These are phyloP conservation scores for Tachina fera DNA, from an alignment of 2,888 invertebrate genomes.

Conservation along the genomic window DNA sequence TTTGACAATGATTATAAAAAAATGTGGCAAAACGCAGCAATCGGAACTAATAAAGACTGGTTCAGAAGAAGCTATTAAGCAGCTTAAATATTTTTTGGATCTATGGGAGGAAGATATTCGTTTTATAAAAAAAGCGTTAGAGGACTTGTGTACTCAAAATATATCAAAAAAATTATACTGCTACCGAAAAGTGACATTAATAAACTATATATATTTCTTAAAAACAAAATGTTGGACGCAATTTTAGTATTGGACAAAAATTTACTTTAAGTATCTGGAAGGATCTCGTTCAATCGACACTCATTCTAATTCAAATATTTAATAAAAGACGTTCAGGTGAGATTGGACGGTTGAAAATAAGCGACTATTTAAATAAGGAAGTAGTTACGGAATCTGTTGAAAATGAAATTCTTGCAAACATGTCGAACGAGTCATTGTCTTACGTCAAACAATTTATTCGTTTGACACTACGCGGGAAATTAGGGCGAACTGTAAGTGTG, in stretches of 20 bases:
- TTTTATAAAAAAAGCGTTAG: slow-evolving; percentile 32
- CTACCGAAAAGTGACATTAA: neutral
- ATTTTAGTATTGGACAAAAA: neutral
- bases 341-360: neutral
- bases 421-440: neutral
- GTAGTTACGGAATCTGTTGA: neutral
- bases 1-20: slow-evolving; percentile 10
- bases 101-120: slow-evolving; percentile 20
- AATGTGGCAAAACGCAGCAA: neutral
- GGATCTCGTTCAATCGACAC: neutral
- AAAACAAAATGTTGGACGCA: neutral
- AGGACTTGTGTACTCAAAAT: slow-evolving; percentile 12
- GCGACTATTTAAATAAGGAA: neutral
- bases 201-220: neutral
- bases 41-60: neutral
- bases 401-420: neutral
- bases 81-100: slow-evolving; percentile 15
- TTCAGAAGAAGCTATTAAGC: neutral
- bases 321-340: slow-evolving; percentile 30
- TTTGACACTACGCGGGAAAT: neutral
- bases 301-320: slow-evolving; percentile 35
- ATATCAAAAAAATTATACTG: neutral
- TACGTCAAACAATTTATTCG: slow-evolving; percentile 23
- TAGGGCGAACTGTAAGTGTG: neutral
- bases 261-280: neutral